A percentile compares a stretch with the other conserved stretches of the same genome.
These are phyloP conservation scores for Linyphia triangularis DNA, from an alignment of 2,888 invertebrate species.

Conservation along the genomic window DNA sequence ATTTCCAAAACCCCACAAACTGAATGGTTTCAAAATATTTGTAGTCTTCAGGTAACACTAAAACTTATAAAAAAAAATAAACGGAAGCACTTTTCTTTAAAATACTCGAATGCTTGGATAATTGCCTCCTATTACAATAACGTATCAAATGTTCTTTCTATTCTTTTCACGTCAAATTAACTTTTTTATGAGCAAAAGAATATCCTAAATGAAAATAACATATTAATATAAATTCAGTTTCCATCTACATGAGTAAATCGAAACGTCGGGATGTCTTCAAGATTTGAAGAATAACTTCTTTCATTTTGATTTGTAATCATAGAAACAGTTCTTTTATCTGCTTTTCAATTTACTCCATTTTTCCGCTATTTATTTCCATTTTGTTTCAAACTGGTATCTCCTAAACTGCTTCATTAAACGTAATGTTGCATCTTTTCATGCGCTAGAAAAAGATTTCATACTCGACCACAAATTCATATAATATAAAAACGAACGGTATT, in stretches of 20 bases:
- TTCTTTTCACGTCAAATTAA: constrained; percentile 5
- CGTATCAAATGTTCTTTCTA: neutral
- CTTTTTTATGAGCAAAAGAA: neutral
- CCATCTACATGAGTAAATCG: constrained; percentile 20
- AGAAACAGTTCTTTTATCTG: constrained; percentile 34
- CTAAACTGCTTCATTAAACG: constrained; percentile 56
- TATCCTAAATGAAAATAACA: constrained; percentile 15
- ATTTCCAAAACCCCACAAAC: neutral
- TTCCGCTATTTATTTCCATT: constrained; percentile 46
- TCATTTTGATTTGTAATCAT: constrained; percentile 54
- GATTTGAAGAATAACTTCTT: constrained; percentile 23
- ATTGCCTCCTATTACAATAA: constrained; percentile 37
- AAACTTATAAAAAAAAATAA: neutral
- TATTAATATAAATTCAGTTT: constrained; percentile 49
- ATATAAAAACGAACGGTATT: constrained; percentile 7
- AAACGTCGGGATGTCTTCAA: constrained; percentile 2
- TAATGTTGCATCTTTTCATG: constrained; percentile 17
- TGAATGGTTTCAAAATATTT: neutral
- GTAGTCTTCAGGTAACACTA: neutral
- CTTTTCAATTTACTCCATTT: constrained; percentile 23
- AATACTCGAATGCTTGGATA: constrained; percentile 14
- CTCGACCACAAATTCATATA: neutral
- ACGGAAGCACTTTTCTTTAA: neutral
- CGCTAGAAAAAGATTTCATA: constrained; percentile 18
- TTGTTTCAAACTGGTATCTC: constrained; percentile 27